Base-by-base conservation (phyloP, 1,140 invertebrate species). In the Papilio helenus region DNA sequence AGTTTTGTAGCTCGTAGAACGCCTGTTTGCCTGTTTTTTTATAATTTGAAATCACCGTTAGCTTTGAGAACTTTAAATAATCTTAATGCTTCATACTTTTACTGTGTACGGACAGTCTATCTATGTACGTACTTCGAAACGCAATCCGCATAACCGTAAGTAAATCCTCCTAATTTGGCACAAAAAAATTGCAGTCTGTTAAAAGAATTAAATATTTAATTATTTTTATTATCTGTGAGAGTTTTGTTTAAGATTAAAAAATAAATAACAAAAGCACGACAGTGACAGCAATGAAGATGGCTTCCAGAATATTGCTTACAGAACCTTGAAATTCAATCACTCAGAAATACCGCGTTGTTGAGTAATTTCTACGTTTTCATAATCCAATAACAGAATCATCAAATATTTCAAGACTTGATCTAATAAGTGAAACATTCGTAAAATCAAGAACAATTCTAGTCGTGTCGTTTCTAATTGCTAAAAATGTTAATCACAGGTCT, bases 251-350 rank as follows among this genome's bases (percentile, higher is more conserved):
- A 39, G 7, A 39, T 39, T 39, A 39, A 39, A 3, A 29, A 39
- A 34, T n/a, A 39, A 39, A 39, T 39, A 39, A 39, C 34, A 4
- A 39, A 39, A 39, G 7, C 34, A 39, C 34, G 34, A 39, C 34
- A 8, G 39, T 14, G 18, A n/a, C 18, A 14, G 71, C 7, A 72
- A 44, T 72, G 29, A 39, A 34, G 71, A 12, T 4, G 18, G n/a
- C 42, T 42, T 72, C n/a, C 39, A 29, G 34, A 20, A 42, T 34
- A 72, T 44, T 16, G n/a, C 71, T 71, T 39, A 29, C 26, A 39
- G 34, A 72, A 72, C 39, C 20, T 72, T 42, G 34, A 42, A 72
- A 72, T 20, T 42, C 39, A 72, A 72, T 72, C n/a, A 42, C 34
- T 72, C 9, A n/a, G 29, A 72, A 44, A 72, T 72, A 72, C 71